These are phyloP conservation scores for Rhinoraja longicauda DNA, from an alignment of 2,797 vertebrate genomes.

Conservation along the genomic window DNA sequence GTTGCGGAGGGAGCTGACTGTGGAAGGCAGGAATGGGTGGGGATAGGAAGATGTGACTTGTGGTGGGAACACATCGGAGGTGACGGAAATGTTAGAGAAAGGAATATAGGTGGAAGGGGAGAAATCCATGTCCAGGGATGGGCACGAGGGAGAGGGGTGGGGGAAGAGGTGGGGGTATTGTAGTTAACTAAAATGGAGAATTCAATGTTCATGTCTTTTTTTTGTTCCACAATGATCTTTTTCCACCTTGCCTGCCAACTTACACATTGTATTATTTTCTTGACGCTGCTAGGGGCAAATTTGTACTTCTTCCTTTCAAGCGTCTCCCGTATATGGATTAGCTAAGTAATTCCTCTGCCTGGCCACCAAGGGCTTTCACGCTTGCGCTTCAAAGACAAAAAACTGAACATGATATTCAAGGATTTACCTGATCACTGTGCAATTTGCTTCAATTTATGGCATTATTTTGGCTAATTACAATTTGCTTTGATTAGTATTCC, in stretches of 20 bases:
- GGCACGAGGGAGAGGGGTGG: too few relatives aligned
- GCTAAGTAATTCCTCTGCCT: not conserved
- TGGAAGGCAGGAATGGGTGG: too few relatives aligned
- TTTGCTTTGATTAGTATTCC: not conserved
- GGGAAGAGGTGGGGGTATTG: too few relatives aligned
- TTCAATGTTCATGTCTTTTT: too few relatives aligned
- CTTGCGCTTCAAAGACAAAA: not conserved
- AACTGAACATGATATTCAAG: not conserved
- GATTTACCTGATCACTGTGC: not conserved
- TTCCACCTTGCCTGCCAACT: not conserved
- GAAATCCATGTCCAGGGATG: too few relatives aligned
- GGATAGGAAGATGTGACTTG: too few relatives aligned
- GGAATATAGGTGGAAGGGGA: too few relatives aligned
- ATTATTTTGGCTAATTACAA: not conserved
- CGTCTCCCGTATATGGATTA: too few relatives aligned
- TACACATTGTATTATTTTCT: not conserved
- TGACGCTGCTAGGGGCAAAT: not conserved
- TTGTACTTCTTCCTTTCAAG: not conserved
- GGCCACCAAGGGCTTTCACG: not conserved
- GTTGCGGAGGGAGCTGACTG: too few relatives aligned
- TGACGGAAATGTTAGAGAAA: too few relatives aligned
- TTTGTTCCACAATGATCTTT: not conserved
- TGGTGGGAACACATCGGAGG: too few relatives aligned
- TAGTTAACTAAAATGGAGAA: too few relatives aligned
- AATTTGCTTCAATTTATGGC: not conserved